These are phyloP conservation scores for Dasypolia templi DNA, from an alignment of 2,888 invertebrate species.

Conservation along the genomic window DNA sequence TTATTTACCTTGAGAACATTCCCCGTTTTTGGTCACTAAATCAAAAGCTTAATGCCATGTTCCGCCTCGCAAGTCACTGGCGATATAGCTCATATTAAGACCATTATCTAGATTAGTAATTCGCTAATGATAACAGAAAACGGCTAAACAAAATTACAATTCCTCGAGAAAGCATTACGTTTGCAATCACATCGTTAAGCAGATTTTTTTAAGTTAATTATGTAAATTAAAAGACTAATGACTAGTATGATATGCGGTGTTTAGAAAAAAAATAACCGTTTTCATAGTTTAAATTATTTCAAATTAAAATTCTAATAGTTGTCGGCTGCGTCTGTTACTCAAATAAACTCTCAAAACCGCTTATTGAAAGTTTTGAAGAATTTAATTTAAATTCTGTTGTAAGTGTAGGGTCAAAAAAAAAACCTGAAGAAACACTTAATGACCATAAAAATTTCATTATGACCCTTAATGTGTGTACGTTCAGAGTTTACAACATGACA, in stretches of 20 bases:
- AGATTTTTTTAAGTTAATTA: slow-evolving; percentile 9
- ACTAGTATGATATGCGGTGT: not conserved
- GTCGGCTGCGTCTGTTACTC: not conserved
- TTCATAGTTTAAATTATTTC: not conserved
- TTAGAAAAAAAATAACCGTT: slow-evolving; percentile 1
- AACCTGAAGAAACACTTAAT: not conserved
- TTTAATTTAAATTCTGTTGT: slow-evolving; percentile 1
- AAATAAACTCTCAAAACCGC: slow-evolving; percentile 4
- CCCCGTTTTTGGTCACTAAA: not conserved
- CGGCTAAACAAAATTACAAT: not conserved
- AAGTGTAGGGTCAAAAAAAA: slow-evolving; percentile 5
- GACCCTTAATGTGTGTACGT: slow-evolving; percentile 13
- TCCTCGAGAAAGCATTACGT: not conserved
- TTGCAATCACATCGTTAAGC: slow-evolving; percentile 13
- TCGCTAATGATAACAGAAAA: slow-evolving; percentile 18
- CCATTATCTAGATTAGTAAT: slow-evolving; percentile 25
- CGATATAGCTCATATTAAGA: slow-evolving; percentile 9
- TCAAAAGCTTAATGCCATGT: slow-evolving; percentile 10
- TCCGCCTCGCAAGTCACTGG: not conserved
- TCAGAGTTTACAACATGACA: slow-evolving; percentile 21
- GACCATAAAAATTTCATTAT: slow-evolving; percentile 30
- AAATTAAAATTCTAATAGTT: not conserved
- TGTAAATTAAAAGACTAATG: not conserved
- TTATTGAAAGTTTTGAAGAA: slow-evolving; percentile 1
- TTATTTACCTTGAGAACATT: slow-evolving; percentile 7